Percentiles rank a stretch among this genome's conserved stretches.
Conservation (phyloP, 2,113 vertebrate species). For the Arizona elegans region DNA sequence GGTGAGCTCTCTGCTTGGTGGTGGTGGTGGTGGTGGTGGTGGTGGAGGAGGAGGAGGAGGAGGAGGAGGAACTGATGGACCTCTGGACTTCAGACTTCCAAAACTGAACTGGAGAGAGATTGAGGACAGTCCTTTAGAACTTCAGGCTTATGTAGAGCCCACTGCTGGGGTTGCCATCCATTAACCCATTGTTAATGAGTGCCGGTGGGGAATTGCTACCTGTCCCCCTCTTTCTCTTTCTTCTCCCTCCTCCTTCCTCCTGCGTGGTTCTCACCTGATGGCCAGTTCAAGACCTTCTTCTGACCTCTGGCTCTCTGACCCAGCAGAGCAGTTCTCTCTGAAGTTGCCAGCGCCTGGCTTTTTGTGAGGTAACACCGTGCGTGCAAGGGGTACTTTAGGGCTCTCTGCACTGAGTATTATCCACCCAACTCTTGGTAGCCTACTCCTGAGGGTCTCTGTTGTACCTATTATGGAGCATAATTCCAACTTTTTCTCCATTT, state of each 20-base stretch:
- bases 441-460: background rate
- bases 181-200: background rate
- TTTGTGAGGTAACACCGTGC: background rate
- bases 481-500: background rate
- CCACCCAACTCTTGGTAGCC: background rate
- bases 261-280: slow-evolving; percentile 8
- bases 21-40: slow-evolving; percentile 28
- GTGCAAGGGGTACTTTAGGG: slow-evolving; percentile 40
- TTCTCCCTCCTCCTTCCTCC: background rate
- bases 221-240: slow-evolving; percentile 24
- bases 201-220: background rate
- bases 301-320: background rate
- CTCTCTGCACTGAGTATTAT: slow-evolving; percentile 9
- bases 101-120: slow-evolving; percentile 15
- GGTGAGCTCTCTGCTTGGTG: slow-evolving; percentile 81
- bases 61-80: slow-evolving; percentile 24
- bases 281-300: background rate
- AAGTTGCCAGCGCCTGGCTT: background rate
- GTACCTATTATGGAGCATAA: no score
- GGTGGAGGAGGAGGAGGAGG: slow-evolving; percentile 17
- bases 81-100: slow-evolving; percentile 37
- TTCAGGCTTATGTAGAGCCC: background rate
- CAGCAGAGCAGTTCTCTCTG: slow-evolving; percentile 13
- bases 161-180: slow-evolving; percentile 15
- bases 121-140: background rate